These are phyloP conservation scores for Trichoplax adhaerens DNA, from an alignment of 37 sponge, comb jelly and placozoan genomes.

Conservation along the genomic window DNA sequence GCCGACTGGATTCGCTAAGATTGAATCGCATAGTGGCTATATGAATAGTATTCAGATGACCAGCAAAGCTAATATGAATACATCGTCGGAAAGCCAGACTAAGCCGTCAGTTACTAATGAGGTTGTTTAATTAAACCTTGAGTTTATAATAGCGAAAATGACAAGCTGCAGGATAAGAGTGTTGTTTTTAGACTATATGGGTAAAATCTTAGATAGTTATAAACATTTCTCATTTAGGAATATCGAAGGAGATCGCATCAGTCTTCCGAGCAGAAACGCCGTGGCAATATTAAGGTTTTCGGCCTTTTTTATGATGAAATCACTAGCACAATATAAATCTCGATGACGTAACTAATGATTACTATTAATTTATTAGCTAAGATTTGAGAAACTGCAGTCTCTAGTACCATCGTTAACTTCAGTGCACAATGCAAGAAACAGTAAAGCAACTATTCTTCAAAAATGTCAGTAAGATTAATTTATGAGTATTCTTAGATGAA, in stretches of 20 bases:
- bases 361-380: conserved; percentile 13
- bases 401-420: conserved; percentile 19
- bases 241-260: conserved; percentile 62
- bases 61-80: too few relatives aligned
- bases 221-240: conserved; percentile 9
- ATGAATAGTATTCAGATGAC: too few relatives aligned
- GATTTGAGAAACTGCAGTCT: conserved; percentile 61
- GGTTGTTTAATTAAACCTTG: too few relatives aligned
- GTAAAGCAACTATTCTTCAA: conserved; percentile 55
- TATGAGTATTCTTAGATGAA: too few relatives aligned
- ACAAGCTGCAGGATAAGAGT: too few relatives aligned
- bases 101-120: too few relatives aligned
- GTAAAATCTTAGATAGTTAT: too few relatives aligned
- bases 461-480: conserved; percentile 22
- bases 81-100: too few relatives aligned
- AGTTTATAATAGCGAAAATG: too few relatives aligned
- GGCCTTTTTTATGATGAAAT: neutral
- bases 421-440: conserved; percentile 30
- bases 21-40: too few relatives aligned
- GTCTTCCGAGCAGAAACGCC: conserved; percentile 70
- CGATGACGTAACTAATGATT: neutral
- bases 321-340: neutral
- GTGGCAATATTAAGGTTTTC: conserved; percentile 63
- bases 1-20: too few relatives aligned
- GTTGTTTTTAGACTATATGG: too few relatives aligned